Conservation (phyloP, 2,113 vertebrate species). For the Picathartes gymnocephalus region DNA sequence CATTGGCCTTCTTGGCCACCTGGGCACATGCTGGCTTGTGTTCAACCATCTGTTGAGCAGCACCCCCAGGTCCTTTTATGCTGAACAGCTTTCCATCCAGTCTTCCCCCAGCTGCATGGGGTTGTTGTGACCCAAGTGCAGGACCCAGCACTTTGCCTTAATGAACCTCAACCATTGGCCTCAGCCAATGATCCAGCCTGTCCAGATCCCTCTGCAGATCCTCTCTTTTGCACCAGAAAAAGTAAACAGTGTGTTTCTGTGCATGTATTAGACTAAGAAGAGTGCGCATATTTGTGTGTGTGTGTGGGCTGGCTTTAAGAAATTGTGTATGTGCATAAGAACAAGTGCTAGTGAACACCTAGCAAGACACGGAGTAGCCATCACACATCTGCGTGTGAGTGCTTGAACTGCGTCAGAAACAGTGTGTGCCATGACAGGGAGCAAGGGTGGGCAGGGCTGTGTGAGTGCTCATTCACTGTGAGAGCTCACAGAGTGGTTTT, state of each 20-base stretch:
- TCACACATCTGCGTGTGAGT: fast-evolving
- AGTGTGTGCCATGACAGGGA: fast-evolving
- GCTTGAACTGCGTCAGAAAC: background rate
- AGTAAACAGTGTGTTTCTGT: background rate
- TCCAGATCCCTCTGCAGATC: background rate
- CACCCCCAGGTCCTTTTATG: background rate
- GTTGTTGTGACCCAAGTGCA: background rate
- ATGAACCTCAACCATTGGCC: background rate
- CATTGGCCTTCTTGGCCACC: background rate
- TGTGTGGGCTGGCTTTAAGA: background rate
- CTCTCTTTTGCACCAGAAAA: background rate
- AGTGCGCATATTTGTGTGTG: background rate
- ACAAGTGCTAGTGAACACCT: background rate
- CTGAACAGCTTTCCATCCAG: background rate
- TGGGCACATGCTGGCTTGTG: background rate
- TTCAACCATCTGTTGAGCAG: background rate
- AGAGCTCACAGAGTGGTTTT: background rate
- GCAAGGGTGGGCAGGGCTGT: background rate
- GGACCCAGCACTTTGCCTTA: background rate
- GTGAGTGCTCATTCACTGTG: fast-evolving
- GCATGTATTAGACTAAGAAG: background rate
- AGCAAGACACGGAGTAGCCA: background rate
- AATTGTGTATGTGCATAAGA: background rate
- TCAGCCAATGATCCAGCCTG: background rate
- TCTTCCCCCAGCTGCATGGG: background rate